Evolutionary conservation across 2,797 vertebrate species (phyloP).

Genomic region (Florisuga fusca): DNA sequence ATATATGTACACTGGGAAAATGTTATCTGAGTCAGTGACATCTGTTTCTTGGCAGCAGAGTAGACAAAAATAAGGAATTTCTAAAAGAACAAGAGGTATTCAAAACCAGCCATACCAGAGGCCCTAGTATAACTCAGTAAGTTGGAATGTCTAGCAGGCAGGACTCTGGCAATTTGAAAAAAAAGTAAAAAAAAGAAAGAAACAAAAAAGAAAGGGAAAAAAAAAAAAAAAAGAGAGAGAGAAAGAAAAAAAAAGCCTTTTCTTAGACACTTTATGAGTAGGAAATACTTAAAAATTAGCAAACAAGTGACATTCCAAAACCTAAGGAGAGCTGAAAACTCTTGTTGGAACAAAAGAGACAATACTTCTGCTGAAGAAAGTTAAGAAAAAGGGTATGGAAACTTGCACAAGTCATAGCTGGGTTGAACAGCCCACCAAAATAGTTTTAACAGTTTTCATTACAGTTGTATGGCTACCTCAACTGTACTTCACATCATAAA

Average conservation of each 20-base stretch:
- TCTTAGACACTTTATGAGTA: neutral
- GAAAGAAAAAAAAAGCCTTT: too few relatives aligned
- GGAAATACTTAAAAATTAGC: neutral
- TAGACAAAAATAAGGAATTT: neutral
- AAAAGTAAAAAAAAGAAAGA: neutral
- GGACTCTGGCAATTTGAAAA: neutral
- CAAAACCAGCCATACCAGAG: neutral
- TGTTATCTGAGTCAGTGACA: neutral
- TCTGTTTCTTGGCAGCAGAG: slow-evolving; percentile 18
- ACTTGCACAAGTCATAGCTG: neutral
- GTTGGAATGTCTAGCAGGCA: neutral
- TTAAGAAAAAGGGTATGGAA: neutral
- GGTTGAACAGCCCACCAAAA: neutral
- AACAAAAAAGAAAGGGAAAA: neutral
- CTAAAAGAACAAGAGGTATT: neutral
- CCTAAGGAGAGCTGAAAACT: neutral
- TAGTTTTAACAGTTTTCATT: neutral
- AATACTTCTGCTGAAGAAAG: neutral
- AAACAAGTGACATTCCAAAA: neutral
- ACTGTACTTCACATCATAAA: neutral
- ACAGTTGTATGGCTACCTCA: neutral
- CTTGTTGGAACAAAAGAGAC: neutral
- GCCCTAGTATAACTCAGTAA: neutral
- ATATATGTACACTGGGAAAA: neutral
- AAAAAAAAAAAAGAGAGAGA: neutral